Evolutionary conservation across 2,888 invertebrate species (phyloP).

Genomic region (Thysanoteuthis rhombus): DNA sequence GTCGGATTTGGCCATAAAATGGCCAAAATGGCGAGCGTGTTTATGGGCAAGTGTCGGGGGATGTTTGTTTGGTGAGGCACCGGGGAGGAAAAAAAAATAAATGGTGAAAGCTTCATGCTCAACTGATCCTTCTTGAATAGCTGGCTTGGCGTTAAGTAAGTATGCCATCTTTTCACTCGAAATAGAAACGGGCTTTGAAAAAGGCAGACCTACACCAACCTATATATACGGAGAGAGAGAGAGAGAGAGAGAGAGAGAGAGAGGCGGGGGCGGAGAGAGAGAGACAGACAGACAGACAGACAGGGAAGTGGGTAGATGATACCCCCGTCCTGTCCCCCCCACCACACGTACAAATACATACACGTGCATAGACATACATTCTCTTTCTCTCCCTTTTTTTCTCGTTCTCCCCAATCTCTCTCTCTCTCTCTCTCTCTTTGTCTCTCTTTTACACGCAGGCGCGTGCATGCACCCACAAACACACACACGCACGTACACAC

Average conservation of each 20-base stretch:
- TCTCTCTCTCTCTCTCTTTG: background rate
- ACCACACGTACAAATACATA: background rate
- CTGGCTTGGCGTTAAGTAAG: background rate
- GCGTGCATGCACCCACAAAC: no score
- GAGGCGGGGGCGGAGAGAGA: background rate
- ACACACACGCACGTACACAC: no score
- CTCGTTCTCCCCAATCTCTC: background rate
- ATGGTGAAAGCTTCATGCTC: background rate
- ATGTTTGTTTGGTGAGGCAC: background rate
- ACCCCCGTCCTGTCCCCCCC: background rate
- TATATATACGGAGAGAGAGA: background rate
- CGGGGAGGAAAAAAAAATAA: no score
- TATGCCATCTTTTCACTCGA: constrained; percentile 16
- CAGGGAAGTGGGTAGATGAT: no score
- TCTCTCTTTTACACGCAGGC: no score
- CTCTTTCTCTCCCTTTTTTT: no score
- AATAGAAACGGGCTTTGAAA: constrained; percentile 13
- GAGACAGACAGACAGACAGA: background rate
- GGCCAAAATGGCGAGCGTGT: no score
- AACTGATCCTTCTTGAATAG: background rate
- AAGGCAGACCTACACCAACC: background rate
- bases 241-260: background rate
- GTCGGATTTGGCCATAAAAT: no score
- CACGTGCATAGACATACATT: no score
- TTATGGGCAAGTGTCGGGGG: no score